Evolutionary conservation across 2,888 invertebrate species (phyloP).

Genomic region (Allophyes oxyacanthae): DNA sequence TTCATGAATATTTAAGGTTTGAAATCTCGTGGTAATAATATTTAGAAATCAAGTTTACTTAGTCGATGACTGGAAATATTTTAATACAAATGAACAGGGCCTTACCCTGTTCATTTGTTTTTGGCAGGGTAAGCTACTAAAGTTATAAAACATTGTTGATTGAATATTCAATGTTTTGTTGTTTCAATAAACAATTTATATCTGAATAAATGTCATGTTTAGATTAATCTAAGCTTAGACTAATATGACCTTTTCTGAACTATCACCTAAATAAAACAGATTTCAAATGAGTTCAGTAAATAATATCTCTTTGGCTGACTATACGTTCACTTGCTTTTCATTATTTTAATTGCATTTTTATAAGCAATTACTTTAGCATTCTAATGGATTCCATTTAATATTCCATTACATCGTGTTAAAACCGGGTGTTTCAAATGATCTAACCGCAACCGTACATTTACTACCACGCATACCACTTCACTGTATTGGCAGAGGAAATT

Average conservation of each 20-base stretch:
- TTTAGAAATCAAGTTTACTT: conserved; percentile 52
- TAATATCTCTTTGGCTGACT: too few relatives aligned
- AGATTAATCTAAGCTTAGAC: conserved; percentile 16
- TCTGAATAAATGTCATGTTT: conserved; percentile 18
- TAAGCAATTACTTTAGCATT: conserved; percentile 27
- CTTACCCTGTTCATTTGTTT: too few relatives aligned
- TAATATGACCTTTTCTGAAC: conserved; percentile 5
- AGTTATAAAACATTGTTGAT: conserved; percentile 44
- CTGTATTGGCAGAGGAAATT: conserved; percentile 51
- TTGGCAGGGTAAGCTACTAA: conserved; percentile 8
- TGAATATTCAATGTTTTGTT: conserved; percentile 34
- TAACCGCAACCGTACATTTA: conserved; percentile 49
- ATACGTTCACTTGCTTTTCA: neutral
- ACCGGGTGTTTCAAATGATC: conserved; percentile 45
- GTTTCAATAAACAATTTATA: conserved; percentile 27
- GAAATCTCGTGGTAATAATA: conserved; percentile 52
- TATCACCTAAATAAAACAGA: neutral
- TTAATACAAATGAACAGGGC: conserved; percentile 37
- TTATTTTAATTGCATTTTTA: neutral
- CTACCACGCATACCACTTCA: conserved; percentile 54
- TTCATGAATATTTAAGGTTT: conserved; percentile 60
- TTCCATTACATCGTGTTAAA: conserved; percentile 44
- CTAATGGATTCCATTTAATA: conserved; percentile 29
- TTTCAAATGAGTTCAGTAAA: too few relatives aligned
- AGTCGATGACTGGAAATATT: conserved; percentile 35